A percentile compares a stretch with the other conserved stretches of the same genome.
These are phyloP conservation scores for Reticulitermes speratus DNA, from an alignment of 1,140 invertebrate genomes.

Conservation along the genomic window DNA sequence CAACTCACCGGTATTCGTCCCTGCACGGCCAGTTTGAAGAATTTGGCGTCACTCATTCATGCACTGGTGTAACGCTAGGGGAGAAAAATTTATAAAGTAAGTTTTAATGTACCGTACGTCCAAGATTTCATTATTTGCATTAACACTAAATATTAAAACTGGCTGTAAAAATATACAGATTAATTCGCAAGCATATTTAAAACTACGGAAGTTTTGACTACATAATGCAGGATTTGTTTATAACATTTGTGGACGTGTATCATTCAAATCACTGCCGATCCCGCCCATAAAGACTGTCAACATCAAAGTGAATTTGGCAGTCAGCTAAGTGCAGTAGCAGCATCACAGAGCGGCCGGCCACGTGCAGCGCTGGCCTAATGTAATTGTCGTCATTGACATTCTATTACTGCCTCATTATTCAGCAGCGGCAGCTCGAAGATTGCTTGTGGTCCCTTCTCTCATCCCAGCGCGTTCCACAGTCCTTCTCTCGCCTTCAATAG, in stretches of 20 bases:
- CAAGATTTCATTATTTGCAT: too few species aligned
- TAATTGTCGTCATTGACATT: slow-evolving; percentile 13
- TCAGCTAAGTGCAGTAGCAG: not conserved
- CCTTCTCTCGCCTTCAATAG: not conserved
- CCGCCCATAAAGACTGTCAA: not conserved
- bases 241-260: not conserved
- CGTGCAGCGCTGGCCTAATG: not conserved
- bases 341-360: not conserved
- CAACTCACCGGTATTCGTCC: too few species aligned
- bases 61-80: too few species aligned
- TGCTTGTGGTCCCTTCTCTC: not conserved
- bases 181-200: too few species aligned
- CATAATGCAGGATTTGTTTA: not conserved
- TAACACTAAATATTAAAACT: too few species aligned
- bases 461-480: too few species aligned
- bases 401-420: slow-evolving; percentile 23
- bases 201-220: not conserved
- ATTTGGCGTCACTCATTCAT: too few species aligned
- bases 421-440: not conserved
- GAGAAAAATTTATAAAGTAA: too few species aligned
- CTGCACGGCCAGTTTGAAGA: too few species aligned
- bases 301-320: not conserved
- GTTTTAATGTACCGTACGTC: too few species aligned
- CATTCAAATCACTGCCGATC: not conserved
- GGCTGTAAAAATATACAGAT: too few species aligned